Percentiles rank a stretch among this genome's conserved stretches.
Conservation (phyloP, 1,140 invertebrate species). For the Parapsyche elsis region DNA sequence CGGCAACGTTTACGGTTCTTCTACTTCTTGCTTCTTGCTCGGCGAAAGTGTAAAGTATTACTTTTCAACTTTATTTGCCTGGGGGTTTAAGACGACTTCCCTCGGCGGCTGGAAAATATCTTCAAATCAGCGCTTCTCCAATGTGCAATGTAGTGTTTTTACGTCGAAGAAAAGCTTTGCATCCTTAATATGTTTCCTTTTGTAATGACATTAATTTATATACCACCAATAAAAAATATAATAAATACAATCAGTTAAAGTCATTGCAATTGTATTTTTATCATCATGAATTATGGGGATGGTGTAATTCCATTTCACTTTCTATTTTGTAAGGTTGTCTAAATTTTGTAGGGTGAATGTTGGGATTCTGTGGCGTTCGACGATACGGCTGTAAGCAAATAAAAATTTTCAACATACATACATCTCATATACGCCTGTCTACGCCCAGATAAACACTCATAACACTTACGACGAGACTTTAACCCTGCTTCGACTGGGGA, state of each 20-base stretch:
- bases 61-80: conserved; percentile 57
- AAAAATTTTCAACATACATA: conserved; percentile 49
- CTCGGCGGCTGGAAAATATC: conserved; percentile 36
- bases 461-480: conserved; percentile 44
- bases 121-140: not conserved
- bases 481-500: not conserved
- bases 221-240: no score
- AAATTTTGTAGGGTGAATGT: not conserved
- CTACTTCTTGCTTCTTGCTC: conserved; percentile 21
- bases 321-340: no score
- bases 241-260: no score
- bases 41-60: conserved; percentile 56
- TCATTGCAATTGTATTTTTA: no score
- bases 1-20: conserved; percentile 27
- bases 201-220: no score
- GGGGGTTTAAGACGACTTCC: conserved; percentile 53
- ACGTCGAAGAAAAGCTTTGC: no score
- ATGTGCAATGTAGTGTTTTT: not conserved
- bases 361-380: conserved; percentile 34
- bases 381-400: conserved; percentile 13
- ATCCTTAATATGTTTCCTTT: no score
- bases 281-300: no score
- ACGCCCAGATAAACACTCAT: conserved; percentile 53
- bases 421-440: conserved; percentile 49
- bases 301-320: no score